phyloP scores from a whole-genome alignment of 2,888 invertebrate genomes.

The Parasteatoda lunata region DNA sequence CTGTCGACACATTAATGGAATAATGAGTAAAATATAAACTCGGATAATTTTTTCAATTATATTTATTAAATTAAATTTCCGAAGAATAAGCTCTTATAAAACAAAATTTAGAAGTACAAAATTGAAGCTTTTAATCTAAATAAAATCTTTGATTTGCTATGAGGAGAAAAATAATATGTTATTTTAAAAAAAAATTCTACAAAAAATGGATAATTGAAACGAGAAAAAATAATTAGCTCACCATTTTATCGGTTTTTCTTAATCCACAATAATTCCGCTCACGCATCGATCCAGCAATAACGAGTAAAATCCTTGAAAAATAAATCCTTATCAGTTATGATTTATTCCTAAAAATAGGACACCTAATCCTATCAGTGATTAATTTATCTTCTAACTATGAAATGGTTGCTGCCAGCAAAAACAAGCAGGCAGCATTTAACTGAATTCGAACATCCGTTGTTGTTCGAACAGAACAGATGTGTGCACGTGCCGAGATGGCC shows the following conservation, averaged over 20 bases:
- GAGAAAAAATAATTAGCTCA: neutral
- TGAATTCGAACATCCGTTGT: neutral
- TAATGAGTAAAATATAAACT: no score
- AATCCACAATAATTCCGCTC: neutral
- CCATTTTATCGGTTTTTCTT: neutral
- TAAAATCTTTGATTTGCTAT: no score
- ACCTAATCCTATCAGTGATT: neutral
- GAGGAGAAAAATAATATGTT: no score
- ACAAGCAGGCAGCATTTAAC: neutral
- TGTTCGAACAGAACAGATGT: constrained; percentile 32
- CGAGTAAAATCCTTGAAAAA: neutral
- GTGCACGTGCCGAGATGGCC: constrained; percentile 20
- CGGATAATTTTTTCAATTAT: no score
- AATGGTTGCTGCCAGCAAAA: neutral
- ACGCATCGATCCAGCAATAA: neutral
- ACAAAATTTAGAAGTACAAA: no score
- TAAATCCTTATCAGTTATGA: neutral
- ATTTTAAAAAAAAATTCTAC: no score
- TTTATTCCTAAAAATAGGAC: neutral
- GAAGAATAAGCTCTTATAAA: no score
- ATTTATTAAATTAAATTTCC: no score
- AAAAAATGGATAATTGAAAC: no score
- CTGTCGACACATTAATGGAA: no score
- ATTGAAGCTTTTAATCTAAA: no score
- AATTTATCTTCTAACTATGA: neutral